phyloP scores from a whole-genome alignment of 2,888 invertebrate genomes.

The Plusia festucae region DNA sequence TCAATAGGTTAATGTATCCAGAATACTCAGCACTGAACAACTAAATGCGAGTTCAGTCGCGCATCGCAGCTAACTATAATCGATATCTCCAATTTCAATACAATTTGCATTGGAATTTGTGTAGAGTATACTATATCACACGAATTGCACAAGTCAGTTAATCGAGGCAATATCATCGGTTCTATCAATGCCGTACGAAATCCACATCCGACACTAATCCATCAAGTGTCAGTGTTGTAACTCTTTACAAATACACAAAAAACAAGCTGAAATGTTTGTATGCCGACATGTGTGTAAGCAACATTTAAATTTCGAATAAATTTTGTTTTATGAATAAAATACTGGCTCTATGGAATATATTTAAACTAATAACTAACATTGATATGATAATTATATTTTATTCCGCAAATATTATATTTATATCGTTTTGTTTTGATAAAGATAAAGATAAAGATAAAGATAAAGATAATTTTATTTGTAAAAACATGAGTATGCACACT shows the following conservation, averaged over 20 bases:
- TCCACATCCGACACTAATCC: slow-evolving; percentile 38
- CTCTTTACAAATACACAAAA: slow-evolving; percentile 24
- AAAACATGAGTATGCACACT: no score
- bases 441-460: no score
- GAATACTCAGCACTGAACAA: neutral
- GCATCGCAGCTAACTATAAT: slow-evolving; percentile 8
- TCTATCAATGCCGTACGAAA: slow-evolving; percentile 36
- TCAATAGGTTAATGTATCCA: slow-evolving; percentile 1
- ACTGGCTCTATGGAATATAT: no score
- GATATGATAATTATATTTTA: no score
- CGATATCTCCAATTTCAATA: slow-evolving; percentile 6
- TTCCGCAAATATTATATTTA: no score
- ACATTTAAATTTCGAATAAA: neutral
- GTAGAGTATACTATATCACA: neutral
- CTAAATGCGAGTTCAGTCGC: neutral
- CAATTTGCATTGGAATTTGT: slow-evolving; percentile 7
- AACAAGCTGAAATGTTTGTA: slow-evolving; percentile 33
- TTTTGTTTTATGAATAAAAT: neutral
- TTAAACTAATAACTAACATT: no score
- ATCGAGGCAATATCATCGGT: slow-evolving; percentile 23
- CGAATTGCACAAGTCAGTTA: slow-evolving; percentile 14
- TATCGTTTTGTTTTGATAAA: no score
- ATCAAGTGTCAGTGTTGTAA: slow-evolving; percentile 41
- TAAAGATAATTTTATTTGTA: no score
- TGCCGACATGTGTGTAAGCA: slow-evolving; percentile 43